Base-by-base conservation (phyloP, 2,797 vertebrate species). In the Lithobates sylvaticus region DNA sequence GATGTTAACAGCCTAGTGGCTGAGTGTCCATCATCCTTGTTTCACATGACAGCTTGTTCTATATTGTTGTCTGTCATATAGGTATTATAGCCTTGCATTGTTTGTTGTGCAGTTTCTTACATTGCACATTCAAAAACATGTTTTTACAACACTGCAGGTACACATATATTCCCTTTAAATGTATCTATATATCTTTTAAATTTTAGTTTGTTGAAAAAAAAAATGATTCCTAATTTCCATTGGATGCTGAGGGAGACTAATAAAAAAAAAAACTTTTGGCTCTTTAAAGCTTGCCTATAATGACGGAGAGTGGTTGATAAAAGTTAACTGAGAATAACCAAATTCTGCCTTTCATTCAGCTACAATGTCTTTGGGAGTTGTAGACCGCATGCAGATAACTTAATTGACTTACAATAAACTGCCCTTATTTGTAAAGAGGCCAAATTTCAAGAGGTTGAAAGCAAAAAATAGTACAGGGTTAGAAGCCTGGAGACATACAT, bases 251-350 rank as follows among this genome's bases (percentile, higher is more conserved):
- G 8, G 16, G 10, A 36, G 32, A 23, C 29, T 26, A 70, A 50
- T 70, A 80, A 54, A 54, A 79, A 12, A 12, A 34, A 29, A 1
- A 39, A 18, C 69, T 39, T 54, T 80, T 81, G 36, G 32, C 50
- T 27, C 44, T 16, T 61, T 61, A 50, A 29, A 70, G 32, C 5
- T 32, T 61, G 47, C 15, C 26, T 72, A 21, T 72, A 71, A 72
- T 44, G 29, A 36, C 36, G 68, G 13, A 18, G 61, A 29, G 47
- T 58, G 69, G 47, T 39, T 81, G 79, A 81, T 81, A 81, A 81
- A 81, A 81, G 68, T 81, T 81, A 81, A 81, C 79, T 18, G 79
- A 61, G 69, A 68, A 72, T 72, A 50, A 61, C 50, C 79, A 81
- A 81, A 54, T 72, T 61, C 47, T 72, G 47, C n/a, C 29, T 36